These are phyloP conservation scores for Agonopterix arenella DNA, from an alignment of 2,888 invertebrate species.

Conservation along the genomic window DNA sequence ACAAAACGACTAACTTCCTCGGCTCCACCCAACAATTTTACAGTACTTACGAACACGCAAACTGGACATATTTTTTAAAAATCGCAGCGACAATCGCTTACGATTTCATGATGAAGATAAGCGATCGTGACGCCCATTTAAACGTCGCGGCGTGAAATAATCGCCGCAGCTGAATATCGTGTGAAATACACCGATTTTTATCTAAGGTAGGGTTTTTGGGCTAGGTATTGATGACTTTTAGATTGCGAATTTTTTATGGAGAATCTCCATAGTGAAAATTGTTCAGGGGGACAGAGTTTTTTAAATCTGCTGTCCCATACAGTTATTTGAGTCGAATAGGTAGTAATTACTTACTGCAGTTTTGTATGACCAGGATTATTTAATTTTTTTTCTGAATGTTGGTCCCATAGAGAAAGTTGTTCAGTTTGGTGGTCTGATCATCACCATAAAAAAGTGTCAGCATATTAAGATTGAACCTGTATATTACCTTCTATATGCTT, in stretches of 20 bases:
- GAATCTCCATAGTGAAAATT: too few species aligned
- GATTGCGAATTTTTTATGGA: neutral
- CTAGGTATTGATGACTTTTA: neutral
- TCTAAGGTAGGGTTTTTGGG: constrained; percentile 1
- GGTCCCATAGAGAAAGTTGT: too few species aligned
- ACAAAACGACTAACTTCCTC: constrained; percentile 2
- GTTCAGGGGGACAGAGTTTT: too few species aligned
- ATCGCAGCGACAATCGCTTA: constrained; percentile 22
- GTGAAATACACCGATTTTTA: constrained; percentile 3
- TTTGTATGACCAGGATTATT: too few species aligned
- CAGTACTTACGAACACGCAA: constrained; percentile 38
- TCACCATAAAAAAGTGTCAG: too few species aligned
- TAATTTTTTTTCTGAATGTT: too few species aligned
- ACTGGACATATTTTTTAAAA: constrained; percentile 18
- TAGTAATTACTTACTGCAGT: too few species aligned
- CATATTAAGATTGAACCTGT: too few species aligned
- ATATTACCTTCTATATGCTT: too few species aligned
- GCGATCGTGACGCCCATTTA: constrained; percentile 16
- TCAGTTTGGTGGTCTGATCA: too few species aligned
- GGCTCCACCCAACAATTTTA: constrained; percentile 13
- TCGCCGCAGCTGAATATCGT: neutral
- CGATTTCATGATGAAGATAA: constrained; percentile 14
- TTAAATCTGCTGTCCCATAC: too few species aligned
- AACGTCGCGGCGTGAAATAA: constrained; percentile 7
- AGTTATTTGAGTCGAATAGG: too few species aligned